Evolutionary conservation across 2,888 invertebrate genomes (phyloP).

Genomic region (Dinocampus coccinellae): DNA sequence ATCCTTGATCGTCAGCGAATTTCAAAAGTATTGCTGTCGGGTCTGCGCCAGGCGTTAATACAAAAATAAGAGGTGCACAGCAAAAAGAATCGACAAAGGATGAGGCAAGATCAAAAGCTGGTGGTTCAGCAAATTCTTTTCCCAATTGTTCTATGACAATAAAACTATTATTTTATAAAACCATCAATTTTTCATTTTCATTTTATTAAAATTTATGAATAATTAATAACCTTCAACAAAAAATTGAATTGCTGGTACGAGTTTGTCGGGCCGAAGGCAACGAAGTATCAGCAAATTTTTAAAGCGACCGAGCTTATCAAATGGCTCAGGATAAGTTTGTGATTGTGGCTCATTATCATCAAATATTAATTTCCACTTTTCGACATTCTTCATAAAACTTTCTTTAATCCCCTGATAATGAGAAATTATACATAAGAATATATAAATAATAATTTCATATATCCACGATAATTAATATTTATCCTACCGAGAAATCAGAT

Average conservation of each 20-base stretch:
- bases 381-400: conserved; percentile 74
- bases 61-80: conserved; percentile 89
- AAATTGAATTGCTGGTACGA: conserved; percentile 82
- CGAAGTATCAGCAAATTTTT: conserved; percentile 85
- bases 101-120: conserved; percentile 87
- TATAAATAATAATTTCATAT: conserved; percentile 4
- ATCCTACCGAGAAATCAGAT: conserved; percentile 67
- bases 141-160: conserved; percentile 77
- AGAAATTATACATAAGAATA: neutral
- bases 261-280: conserved; percentile 89
- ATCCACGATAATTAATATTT: neutral
- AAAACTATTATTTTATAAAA: conserved; percentile 18
- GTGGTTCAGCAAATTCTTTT: conserved; percentile 86
- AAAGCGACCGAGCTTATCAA: conserved; percentile 78
- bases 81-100: conserved; percentile 89
- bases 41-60: conserved; percentile 93
- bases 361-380: conserved; percentile 81
- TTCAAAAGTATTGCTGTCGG: conserved; percentile 92
- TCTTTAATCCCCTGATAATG: conserved; percentile 74
- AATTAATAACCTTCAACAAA: conserved; percentile 75
- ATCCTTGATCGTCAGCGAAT: conserved; percentile 94
- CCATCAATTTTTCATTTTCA: conserved; percentile 3
- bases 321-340: conserved; percentile 78
- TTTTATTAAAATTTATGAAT: neutral
- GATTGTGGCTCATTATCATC: conserved; percentile 84